These are phyloP conservation scores for Prunella fulvescens DNA, from an alignment of 2,113 vertebrate species.

Conservation along the genomic window DNA sequence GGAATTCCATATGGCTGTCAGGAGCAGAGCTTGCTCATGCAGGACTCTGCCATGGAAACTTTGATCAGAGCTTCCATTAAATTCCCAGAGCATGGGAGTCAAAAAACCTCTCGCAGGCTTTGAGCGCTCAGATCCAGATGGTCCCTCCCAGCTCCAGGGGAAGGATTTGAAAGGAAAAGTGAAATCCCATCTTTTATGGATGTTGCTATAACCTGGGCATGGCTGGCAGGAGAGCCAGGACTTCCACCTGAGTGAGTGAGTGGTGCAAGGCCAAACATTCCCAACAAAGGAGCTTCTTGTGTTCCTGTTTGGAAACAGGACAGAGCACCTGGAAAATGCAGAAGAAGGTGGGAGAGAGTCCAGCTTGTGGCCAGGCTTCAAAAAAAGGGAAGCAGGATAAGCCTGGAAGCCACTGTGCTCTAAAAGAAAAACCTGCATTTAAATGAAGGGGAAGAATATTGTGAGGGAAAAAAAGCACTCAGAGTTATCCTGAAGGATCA, in stretches of 20 bases:
- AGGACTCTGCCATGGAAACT: background rate
- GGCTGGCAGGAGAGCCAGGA: background rate
- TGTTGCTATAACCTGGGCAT: background rate
- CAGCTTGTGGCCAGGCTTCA: background rate
- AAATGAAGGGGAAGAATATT: background rate
- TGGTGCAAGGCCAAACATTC: background rate
- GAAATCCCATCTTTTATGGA: background rate
- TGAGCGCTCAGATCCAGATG: background rate
- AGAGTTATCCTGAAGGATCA: background rate
- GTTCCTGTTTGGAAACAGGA: background rate
- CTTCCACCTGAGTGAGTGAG: background rate
- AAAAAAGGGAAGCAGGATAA: background rate
- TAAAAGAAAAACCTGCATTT: background rate
- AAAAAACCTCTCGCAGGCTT: background rate
- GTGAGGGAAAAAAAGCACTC: background rate
- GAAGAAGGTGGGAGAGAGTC: slow-evolving; percentile 31
- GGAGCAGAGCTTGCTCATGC: background rate
- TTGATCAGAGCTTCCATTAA: background rate
- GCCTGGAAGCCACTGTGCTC: background rate
- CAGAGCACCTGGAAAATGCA: background rate
- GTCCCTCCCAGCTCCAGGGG: background rate
- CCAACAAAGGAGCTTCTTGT: background rate
- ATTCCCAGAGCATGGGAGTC: background rate
- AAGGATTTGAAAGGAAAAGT: background rate
- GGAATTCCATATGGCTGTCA: background rate